Evolutionary conservation across 1,140 invertebrate species (phyloP), one percentile per base, ranked within the genome.

Genomic region (Gonioctena quinquepunctata): DNA sequence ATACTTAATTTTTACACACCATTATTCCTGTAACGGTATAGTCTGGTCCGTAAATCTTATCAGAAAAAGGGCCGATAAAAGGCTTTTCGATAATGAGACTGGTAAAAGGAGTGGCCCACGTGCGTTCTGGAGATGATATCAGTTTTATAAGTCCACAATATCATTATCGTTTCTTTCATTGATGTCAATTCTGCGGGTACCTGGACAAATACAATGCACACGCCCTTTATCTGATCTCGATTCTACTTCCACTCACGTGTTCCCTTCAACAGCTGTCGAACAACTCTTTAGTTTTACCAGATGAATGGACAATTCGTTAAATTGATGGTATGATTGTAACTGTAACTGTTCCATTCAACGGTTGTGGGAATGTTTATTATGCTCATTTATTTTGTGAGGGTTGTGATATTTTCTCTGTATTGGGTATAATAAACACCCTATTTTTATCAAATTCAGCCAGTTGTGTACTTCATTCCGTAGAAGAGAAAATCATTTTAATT

Each of bases 201-300:
- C 59, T 61, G 59, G 59, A 61, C 59, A 61, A 61, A 61, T 33
- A 61, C 59, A 61, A 61, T 61, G 27, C 59, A 21, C 27, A 33
- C 59, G 23, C 27, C 25, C 19, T 19, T 61, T 61, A 61, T 61
- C 59, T 27, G 59, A 61, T 61, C 18, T 18, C 59, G 59, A 26
- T 61, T 61, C 18, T 25, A 27, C 28, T 33, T 33, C 23, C 27
- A 26, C 59, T 61, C 23, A 61, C 33, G 33, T 42, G 33, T 42
- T 13, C 11, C 11, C 33, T 11, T 57, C 21, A 57, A 21, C 54
- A 57, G 54, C 54, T 57, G 54, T 57, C 54, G 25, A 22, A 22
- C 13, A 22, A 57, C 54, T 57, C 54, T 57, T 57, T 57, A 57
- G 54, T 57, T 57, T 57, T 57, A 57, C 54, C 54, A 57, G 54